These are phyloP conservation scores for Meles meles DNA, from an alignment of 2,113 vertebrate species.

Conservation along the genomic window DNA sequence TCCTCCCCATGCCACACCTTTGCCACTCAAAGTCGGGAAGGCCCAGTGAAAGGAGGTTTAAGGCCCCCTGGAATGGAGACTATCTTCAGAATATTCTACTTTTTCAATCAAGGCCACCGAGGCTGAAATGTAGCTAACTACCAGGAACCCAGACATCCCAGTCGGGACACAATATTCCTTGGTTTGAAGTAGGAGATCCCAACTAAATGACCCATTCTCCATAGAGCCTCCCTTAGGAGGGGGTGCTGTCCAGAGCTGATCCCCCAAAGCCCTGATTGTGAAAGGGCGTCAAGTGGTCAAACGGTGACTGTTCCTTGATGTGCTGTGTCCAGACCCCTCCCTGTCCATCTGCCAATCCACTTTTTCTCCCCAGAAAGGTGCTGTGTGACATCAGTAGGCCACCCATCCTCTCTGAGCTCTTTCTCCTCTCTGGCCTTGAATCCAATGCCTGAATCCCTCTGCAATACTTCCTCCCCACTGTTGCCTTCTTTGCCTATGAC, in stretches of 20 bases:
- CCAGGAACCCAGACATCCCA: not conserved
- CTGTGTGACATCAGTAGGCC: not conserved
- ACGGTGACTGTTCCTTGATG: not conserved
- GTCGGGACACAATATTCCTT: not conserved
- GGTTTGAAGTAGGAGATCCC: not conserved
- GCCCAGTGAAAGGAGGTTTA: fast-evolving
- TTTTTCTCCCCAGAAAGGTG: not conserved
- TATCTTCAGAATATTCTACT: not conserved
- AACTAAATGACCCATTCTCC: not conserved
- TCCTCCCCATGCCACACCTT: not conserved
- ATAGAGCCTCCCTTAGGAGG: not conserved
- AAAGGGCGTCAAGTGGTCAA: not conserved
- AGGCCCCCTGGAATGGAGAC: not conserved
- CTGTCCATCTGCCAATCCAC: not conserved
- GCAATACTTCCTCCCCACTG: not conserved
- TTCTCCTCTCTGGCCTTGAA: not conserved
- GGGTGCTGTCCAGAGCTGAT: not conserved
- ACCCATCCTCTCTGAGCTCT: not conserved
- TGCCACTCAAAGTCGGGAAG: not conserved
- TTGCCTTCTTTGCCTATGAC: not conserved
- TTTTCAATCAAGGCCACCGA: not conserved
- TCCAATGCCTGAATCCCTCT: not conserved
- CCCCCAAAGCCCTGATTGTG: not conserved
- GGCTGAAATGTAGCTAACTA: not conserved
- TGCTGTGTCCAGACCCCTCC: not conserved